These are phyloP conservation scores for Notocelia uddmanniana DNA, from an alignment of 2,888 invertebrate species.

Conservation along the genomic window DNA sequence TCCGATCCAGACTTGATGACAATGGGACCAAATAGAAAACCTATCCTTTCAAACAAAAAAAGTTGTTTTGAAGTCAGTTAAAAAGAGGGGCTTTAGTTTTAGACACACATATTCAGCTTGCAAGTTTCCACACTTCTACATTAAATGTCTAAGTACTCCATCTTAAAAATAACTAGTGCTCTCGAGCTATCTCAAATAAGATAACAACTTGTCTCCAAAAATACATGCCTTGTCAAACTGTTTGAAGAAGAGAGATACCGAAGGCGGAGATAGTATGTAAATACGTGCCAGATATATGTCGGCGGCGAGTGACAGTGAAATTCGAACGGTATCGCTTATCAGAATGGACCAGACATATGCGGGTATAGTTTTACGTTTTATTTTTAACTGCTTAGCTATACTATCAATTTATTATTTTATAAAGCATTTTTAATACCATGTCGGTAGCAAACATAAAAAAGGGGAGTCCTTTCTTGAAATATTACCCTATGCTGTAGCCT, in stretches of 20 bases:
- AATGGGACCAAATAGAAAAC: no score
- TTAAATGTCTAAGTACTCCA: not conserved
- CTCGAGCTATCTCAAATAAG: constrained; percentile 4
- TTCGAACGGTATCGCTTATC: constrained; percentile 18
- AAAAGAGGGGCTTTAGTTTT: no score
- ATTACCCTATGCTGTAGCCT: no score
- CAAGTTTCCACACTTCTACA: no score
- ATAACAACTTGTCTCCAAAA: constrained; percentile 7
- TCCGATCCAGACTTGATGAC: no score
- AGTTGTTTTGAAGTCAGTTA: no score
- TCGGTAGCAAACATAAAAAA: no score
- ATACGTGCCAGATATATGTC: constrained; percentile 11
- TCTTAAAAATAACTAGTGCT: constrained; percentile 16
- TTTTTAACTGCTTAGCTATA: no score
- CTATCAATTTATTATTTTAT: no score
- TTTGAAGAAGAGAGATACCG: constrained; percentile 11
- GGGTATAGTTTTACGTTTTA: not conserved
- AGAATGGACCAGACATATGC: not conserved
- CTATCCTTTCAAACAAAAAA: no score
- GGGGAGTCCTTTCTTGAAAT: no score
- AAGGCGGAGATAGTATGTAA: constrained; percentile 8
- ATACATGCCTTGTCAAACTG: constrained; percentile 4
- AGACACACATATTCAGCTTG: not conserved
- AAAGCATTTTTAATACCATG: no score
- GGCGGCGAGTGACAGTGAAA: constrained; percentile 16